A percentile compares a stretch with the other conserved stretches of the same genome.
phyloP scores from a whole-genome alignment of 1,140 invertebrate genomes.

The Drosophila cardini region DNA sequence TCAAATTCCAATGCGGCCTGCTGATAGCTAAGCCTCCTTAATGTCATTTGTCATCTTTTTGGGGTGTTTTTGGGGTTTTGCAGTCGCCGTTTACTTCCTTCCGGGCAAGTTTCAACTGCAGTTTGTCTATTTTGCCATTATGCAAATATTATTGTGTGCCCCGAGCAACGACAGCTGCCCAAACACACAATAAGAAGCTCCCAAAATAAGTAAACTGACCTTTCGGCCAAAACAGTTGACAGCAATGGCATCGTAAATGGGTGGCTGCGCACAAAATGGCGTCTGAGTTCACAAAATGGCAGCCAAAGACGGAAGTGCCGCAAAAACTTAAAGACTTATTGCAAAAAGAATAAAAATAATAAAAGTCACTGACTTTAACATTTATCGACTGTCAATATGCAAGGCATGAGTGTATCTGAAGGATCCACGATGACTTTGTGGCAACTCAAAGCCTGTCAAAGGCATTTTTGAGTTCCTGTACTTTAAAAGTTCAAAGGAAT shows the following conservation, averaged over 20 bases:
- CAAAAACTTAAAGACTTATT: slow-evolving; percentile 27
- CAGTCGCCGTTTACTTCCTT: neutral
- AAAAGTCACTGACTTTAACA: slow-evolving; percentile 22
- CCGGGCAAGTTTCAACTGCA: slow-evolving; percentile 38
- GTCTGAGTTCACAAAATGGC: neutral
- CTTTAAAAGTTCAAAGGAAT: too few species aligned
- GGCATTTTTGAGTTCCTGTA: slow-evolving; percentile 9
- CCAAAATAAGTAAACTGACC: slow-evolving; percentile 11
- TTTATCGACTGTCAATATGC: slow-evolving; percentile 37
- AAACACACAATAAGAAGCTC: slow-evolving; percentile 20
- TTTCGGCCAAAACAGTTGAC: neutral
- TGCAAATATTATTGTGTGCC: slow-evolving; percentile 78
- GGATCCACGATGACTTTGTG: neutral
- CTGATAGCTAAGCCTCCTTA: slow-evolving; percentile 72
- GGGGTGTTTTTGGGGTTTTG: slow-evolving; percentile 52
- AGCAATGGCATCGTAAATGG: neutral
- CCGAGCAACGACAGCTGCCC: slow-evolving; percentile 49
- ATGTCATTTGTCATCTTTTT: slow-evolving; percentile 79
- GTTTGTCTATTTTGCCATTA: slow-evolving; percentile 71
- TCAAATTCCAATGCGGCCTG: slow-evolving; percentile 59
- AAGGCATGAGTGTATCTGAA: too few species aligned
- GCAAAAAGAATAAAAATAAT: neutral
- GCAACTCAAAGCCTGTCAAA: slow-evolving; percentile 52
- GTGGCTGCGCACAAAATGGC: neutral
- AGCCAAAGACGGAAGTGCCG: neutral